phyloP scores from a whole-genome alignment of 2,797 vertebrate species.

The Lagodon rhomboides region DNA sequence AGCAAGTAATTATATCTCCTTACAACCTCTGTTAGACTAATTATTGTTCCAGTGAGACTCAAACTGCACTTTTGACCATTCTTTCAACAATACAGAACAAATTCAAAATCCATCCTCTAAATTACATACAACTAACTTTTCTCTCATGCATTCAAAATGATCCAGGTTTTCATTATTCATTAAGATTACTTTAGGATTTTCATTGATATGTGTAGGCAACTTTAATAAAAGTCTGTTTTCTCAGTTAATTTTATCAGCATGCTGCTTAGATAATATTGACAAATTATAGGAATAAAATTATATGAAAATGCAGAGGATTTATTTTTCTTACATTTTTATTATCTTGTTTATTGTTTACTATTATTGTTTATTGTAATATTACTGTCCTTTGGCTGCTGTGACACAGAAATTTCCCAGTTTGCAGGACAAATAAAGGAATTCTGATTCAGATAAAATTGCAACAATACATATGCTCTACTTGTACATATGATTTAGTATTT shows the following conservation, averaged over 20 bases:
- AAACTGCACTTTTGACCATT: slow-evolving; percentile 7
- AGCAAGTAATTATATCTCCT: slow-evolving; percentile 36
- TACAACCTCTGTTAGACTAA: slow-evolving; percentile 29
- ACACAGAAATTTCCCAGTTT: too few relatives aligned
- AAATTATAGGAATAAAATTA: background rate
- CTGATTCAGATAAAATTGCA: too few relatives aligned
- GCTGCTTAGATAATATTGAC: too few relatives aligned
- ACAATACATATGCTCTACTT: background rate
- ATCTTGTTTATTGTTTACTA: too few relatives aligned
- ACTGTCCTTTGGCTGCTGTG: too few relatives aligned
- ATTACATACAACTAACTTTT: background rate
- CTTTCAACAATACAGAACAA: background rate
- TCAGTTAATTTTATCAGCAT: too few relatives aligned
- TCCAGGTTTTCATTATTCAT: background rate
- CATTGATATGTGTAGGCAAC: too few relatives aligned
- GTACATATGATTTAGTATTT: background rate
- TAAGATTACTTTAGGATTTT: too few relatives aligned
- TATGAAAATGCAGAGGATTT: background rate
- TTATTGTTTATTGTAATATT: too few relatives aligned
- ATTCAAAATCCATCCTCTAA: background rate
- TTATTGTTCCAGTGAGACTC: slow-evolving; percentile 24
- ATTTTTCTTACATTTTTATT: too few relatives aligned
- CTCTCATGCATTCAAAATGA: background rate
- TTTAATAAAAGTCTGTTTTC: too few relatives aligned
- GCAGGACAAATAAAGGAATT: too few relatives aligned